phyloP scores from a whole-genome alignment of 1,140 invertebrate genomes.

The Himalopsyche phryganea region DNA sequence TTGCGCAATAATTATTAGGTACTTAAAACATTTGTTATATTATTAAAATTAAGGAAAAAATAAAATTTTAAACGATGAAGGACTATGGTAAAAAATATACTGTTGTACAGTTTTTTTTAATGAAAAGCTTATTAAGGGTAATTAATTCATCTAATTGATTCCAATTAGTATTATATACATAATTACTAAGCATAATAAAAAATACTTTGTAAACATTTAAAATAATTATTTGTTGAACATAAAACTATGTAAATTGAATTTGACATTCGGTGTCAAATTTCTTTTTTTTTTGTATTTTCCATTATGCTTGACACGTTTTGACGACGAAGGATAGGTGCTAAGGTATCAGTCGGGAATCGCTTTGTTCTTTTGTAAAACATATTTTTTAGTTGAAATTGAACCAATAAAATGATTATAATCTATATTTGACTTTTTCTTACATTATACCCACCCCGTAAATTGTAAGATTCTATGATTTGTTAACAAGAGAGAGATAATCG shows the following conservation, averaged over 20 bases:
- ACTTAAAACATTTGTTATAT: conserved; percentile 22
- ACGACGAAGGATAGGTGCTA: conserved; percentile 16
- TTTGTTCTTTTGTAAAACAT: conserved; percentile 23
- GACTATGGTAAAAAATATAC: conserved; percentile 7
- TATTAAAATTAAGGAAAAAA: conserved; percentile 12
- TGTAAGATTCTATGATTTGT: too few relatives aligned
- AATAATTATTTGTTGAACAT: background rate
- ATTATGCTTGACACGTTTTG: conserved; percentile 11
- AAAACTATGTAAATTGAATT: background rate
- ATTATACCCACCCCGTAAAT: too few relatives aligned
- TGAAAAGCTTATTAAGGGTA: conserved; percentile 3
- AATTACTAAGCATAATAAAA: background rate
- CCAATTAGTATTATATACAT: background rate
- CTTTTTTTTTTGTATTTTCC: conserved; percentile 8
- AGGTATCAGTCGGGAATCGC: conserved; percentile 9
- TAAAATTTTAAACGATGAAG: conserved; percentile 1
- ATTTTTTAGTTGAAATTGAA: conserved; percentile 34
- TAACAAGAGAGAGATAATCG: too few relatives aligned
- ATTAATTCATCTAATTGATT: background rate
- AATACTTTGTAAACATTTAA: background rate
- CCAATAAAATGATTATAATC: conserved; percentile 29
- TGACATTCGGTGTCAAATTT: background rate
- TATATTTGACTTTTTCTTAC: conserved; percentile 7
- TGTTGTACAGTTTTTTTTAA: conserved; percentile 23
- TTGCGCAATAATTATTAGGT: conserved; percentile 34